Percentiles rank a stretch among this genome's conserved stretches.
Conservation (phyloP, 1,140 invertebrate genomes). For the Sarcophaga bullata region DNA sequence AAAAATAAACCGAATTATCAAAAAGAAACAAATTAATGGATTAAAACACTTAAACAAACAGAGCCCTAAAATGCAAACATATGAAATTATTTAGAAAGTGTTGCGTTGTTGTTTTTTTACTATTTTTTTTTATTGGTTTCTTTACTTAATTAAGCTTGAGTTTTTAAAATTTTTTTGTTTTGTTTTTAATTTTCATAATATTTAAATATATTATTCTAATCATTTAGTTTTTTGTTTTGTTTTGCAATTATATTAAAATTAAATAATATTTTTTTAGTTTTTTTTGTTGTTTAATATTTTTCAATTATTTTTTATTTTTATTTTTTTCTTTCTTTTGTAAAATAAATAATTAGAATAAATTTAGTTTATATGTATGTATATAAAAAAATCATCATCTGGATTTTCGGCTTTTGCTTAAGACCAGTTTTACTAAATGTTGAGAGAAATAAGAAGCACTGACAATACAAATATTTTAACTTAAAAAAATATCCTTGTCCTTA, state of each 20-base stretch:
- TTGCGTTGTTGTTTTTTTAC: constrained; percentile 15
- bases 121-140: constrained; percentile 18
- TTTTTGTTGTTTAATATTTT: constrained; percentile 28
- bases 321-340: constrained; percentile 41
- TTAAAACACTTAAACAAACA: neutral
- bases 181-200: constrained; percentile 29
- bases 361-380: constrained; percentile 34
- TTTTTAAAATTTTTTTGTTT: constrained; percentile 19
- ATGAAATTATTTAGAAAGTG: constrained; percentile 10
- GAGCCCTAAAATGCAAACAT: constrained; percentile 21
- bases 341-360: constrained; percentile 43
- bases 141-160: constrained; percentile 34
- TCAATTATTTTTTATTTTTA: constrained; percentile 41
- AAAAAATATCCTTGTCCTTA: neutral
- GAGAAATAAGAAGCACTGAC: constrained; percentile 5
- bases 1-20: neutral
- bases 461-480: neutral
- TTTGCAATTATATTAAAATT: constrained; percentile 35
- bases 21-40: neutral
- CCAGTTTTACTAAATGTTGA: constrained; percentile 30
- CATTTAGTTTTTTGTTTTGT: constrained; percentile 1
- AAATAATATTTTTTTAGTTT: constrained; percentile 22
- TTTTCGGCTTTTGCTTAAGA: constrained; percentile 39
- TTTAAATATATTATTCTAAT: constrained; percentile 24
- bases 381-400: constrained; percentile 43